Evolutionary conservation across 2,113 vertebrate genomes (phyloP).

Genomic region (Ciconia stormi): DNA sequence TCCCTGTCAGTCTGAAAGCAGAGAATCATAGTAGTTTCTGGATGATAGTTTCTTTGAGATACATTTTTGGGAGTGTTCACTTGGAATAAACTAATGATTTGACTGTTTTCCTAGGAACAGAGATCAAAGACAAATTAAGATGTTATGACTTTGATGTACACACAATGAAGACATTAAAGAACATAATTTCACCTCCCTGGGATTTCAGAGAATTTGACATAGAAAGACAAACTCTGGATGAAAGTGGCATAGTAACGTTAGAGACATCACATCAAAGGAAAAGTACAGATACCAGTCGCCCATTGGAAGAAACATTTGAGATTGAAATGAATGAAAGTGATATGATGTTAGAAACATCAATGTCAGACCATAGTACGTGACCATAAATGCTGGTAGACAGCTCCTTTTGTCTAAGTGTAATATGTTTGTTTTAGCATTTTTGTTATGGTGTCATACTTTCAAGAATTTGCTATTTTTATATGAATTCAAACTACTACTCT

Average conservation of each 20-base stretch:
- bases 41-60: neutral
- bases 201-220: conserved; percentile 83
- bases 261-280: conserved; percentile 85
- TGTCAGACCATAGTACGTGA: conserved; percentile 95
- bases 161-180: conserved; percentile 91
- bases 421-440: conserved; percentile 45
- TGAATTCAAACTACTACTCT: conserved; percentile 14
- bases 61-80: neutral
- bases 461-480: conserved; percentile 61
- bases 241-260: conserved; percentile 81
- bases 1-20: neutral
- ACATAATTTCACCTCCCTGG: conserved; percentile 89
- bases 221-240: conserved; percentile 83
- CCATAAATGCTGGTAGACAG: neutral
- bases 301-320: conserved; percentile 88
- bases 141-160: conserved; percentile 85
- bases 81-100: neutral
- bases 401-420: neutral
- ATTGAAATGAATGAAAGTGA: conserved; percentile 98
- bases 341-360: conserved; percentile 94
- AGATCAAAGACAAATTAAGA: conserved; percentile 94
- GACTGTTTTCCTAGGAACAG: conserved; percentile 83
- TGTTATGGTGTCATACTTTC: conserved; percentile 47
- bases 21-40: neutral
- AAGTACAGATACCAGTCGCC: conserved; percentile 82